Conservation (phyloP, 2,888 invertebrate genomes). For the Nephrotoma flavescens region DNA sequence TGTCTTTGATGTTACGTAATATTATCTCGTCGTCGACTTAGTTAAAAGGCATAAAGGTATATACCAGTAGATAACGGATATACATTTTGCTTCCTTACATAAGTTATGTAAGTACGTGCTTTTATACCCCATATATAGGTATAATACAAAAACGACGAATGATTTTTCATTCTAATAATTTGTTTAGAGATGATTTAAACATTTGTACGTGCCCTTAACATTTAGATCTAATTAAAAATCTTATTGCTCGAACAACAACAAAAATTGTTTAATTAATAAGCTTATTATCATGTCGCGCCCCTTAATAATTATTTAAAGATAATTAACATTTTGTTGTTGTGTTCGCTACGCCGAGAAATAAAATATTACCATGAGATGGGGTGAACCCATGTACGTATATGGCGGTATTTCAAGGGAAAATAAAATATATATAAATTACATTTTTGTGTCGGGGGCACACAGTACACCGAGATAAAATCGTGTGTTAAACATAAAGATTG, state of each 20-base stretch:
- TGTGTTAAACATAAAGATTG: too few species aligned
- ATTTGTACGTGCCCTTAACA: not conserved
- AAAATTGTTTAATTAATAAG: not conserved
- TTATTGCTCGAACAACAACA: not conserved
- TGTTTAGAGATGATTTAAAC: not conserved
- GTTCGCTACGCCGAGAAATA: too few species aligned
- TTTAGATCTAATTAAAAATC: not conserved
- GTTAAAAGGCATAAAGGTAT: not conserved
- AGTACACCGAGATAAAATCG: too few species aligned
- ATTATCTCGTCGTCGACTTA: not conserved
- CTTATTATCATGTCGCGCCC: not conserved
- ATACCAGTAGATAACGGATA: not conserved
- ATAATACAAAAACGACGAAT: not conserved
- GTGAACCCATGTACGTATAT: too few species aligned
- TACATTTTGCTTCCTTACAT: not conserved
- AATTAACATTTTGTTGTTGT: not conserved
- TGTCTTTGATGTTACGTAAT: not conserved
- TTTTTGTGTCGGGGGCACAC: too few species aligned
- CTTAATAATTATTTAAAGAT: not conserved
- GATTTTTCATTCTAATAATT: not conserved
- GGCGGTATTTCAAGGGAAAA: too few species aligned
- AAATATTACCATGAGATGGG: too few species aligned
- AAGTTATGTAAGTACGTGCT: not conserved
- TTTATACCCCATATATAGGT: not conserved
- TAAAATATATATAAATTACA: too few species aligned